Evolutionary conservation across 2,797 vertebrate species (phyloP).

Genomic region (Sebastes matsubarae): DNA sequence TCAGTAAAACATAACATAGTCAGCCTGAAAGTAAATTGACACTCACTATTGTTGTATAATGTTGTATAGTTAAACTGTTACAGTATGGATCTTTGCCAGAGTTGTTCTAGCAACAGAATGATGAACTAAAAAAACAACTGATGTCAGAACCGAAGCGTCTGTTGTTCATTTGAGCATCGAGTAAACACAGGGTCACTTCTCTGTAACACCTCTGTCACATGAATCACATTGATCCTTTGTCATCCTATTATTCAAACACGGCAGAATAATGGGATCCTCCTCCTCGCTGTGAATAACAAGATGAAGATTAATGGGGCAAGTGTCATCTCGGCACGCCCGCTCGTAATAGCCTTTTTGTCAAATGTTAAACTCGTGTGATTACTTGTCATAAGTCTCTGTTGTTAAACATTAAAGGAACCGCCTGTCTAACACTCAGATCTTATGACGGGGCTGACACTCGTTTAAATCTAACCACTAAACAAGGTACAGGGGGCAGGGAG

Average conservation of each 20-base stretch:
- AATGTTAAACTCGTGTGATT: constrained; percentile 3
- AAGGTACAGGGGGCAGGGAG: not conserved
- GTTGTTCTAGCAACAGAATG: not conserved
- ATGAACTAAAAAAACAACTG: not conserved
- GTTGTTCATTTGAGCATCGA: not conserved
- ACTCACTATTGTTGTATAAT: not conserved
- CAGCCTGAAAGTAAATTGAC: not conserved
- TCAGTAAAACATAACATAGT: not conserved
- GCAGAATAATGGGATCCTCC: constrained; percentile 10
- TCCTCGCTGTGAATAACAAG: constrained; percentile 12
- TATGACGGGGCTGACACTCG: not conserved
- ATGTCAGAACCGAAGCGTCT: not conserved
- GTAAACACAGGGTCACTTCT: not conserved
- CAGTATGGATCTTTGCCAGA: not conserved
- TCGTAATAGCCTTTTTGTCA: constrained; percentile 18
- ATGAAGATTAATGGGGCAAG: constrained; percentile 28
- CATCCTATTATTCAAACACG: not conserved
- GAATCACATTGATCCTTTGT: not conserved
- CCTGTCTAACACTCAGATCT: not conserved
- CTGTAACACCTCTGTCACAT: not conserved
- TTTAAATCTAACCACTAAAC: constrained; percentile 25
- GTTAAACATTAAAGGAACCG: not conserved
- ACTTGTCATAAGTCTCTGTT: constrained; percentile 7
- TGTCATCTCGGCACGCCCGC: not conserved
- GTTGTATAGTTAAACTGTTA: not conserved